A percentile compares a stretch with the other conserved stretches of the same genome.
Evolutionary conservation across 35 echinoderm and acorn worm genomes (phyloP).

Genomic region (Amphiura filiformis): DNA sequence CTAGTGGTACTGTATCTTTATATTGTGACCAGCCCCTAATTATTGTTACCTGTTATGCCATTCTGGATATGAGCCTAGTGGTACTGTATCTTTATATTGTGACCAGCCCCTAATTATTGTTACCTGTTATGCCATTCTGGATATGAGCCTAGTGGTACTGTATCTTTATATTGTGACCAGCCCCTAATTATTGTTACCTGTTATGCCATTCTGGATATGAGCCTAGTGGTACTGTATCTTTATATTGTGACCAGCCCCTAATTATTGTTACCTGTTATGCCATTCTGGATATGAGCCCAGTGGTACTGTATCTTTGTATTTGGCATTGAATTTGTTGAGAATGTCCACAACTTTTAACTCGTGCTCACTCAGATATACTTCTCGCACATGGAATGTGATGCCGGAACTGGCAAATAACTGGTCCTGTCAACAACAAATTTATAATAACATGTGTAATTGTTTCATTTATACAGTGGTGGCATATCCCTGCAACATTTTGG

Average conservation of each 20-base stretch:
- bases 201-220: too few relatives aligned
- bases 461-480: not conserved
- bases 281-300: slow-evolving; percentile 87
- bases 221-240: slow-evolving; percentile 49
- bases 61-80: slow-evolving; percentile 89
- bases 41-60: slow-evolving; percentile 61
- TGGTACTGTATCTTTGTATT: slow-evolving; percentile 64
- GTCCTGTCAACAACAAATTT: slow-evolving; percentile 42
- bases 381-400: slow-evolving; percentile 65
- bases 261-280: slow-evolving; percentile 58
- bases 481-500: too few relatives aligned
- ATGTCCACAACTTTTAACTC: slow-evolving; percentile 60
- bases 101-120: not conserved
- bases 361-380: slow-evolving; percentile 59
- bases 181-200: not conserved
- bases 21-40: not conserved
- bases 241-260: too few relatives aligned
- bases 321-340: slow-evolving; percentile 84
- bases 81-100: not conserved
- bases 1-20: not conserved
- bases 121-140: slow-evolving; percentile 79
- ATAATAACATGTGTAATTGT: too few relatives aligned
- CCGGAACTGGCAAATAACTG: slow-evolving; percentile 60
- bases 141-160: slow-evolving; percentile 75
- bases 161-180: slow-evolving; percentile 72